Conservation (phyloP, 2,797 vertebrate genomes). For the Takifugu ocellatus region DNA sequence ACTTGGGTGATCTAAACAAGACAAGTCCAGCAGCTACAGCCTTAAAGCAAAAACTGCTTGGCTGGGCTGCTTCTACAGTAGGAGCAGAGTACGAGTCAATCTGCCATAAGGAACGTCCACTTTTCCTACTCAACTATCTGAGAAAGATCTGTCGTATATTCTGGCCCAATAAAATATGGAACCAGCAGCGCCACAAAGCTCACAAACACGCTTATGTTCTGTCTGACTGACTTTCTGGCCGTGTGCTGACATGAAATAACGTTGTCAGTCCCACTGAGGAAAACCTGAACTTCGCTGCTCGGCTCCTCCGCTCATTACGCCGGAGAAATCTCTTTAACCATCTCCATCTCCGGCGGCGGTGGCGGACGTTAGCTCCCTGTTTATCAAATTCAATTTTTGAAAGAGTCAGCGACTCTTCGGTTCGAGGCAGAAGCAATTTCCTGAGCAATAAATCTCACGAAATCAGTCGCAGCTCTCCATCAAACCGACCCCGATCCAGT, state of each 20-base stretch:
- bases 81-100: no score
- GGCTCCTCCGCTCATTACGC: conserved; percentile 60
- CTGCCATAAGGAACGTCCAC: no score
- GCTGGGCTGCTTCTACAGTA: no score
- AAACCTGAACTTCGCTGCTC: conserved; percentile 31
- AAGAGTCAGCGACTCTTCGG: conserved; percentile 57
- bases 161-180: no score
- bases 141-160: no score
- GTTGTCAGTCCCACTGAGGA: conserved; percentile 25
- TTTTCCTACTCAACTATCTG: no score
- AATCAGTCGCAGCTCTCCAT: conserved; percentile 59
- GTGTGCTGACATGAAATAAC: conserved; percentile 48
- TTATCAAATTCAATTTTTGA: conserved; percentile 74
- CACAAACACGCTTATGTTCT: no score
- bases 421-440: conserved; percentile 72
- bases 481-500: conserved; percentile 57
- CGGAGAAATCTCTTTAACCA: conserved; percentile 64
- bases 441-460: conserved; percentile 70
- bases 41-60: no score
- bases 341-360: conserved; percentile 45
- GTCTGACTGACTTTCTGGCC: not conserved
- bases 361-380: conserved; percentile 59
- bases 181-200: no score
- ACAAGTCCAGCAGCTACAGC: no score
- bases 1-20: no score